Evolutionary conservation across 2,797 vertebrate genomes (phyloP).

Genomic region (Eulemur mongoz): DNA sequence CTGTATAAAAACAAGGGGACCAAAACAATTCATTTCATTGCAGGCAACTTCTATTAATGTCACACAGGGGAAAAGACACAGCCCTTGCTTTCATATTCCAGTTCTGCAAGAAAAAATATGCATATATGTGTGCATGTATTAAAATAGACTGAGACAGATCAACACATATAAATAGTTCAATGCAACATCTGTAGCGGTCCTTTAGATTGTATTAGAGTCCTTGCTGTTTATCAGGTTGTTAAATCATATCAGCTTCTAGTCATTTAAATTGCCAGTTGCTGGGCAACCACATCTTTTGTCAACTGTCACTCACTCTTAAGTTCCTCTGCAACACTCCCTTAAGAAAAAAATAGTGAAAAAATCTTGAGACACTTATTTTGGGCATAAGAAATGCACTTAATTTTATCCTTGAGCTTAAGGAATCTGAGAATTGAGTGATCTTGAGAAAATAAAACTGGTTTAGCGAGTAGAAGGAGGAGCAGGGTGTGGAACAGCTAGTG

Average conservation of each 20-base stretch:
- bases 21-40: constrained; percentile 37
- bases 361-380: constrained; percentile 67
- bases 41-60: constrained; percentile 58
- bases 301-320: constrained; percentile 74
- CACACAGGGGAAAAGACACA: constrained; percentile 22
- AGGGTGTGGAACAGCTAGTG: neutral
- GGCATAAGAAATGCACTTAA: constrained; percentile 63
- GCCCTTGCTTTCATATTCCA: constrained; percentile 47
- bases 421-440: constrained; percentile 35
- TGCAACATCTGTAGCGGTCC: constrained; percentile 71
- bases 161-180: constrained; percentile 70
- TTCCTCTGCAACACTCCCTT: constrained; percentile 57
- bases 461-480: neutral
- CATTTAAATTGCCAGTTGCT: constrained; percentile 79
- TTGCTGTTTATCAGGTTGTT: constrained; percentile 76
- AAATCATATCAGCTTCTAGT: constrained; percentile 72
- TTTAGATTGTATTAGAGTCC: constrained; percentile 72
- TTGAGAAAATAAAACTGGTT: constrained; percentile 10
- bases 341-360: constrained; percentile 58
- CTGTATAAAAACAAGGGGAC: neutral
- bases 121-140: constrained; percentile 15
- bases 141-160: constrained; percentile 66
- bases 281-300: constrained; percentile 76
- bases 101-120: constrained; percentile 21
- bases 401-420: constrained; percentile 53